phyloP scores from a whole-genome alignment of 2,113 vertebrate genomes.

The Archilochus colubris region DNA sequence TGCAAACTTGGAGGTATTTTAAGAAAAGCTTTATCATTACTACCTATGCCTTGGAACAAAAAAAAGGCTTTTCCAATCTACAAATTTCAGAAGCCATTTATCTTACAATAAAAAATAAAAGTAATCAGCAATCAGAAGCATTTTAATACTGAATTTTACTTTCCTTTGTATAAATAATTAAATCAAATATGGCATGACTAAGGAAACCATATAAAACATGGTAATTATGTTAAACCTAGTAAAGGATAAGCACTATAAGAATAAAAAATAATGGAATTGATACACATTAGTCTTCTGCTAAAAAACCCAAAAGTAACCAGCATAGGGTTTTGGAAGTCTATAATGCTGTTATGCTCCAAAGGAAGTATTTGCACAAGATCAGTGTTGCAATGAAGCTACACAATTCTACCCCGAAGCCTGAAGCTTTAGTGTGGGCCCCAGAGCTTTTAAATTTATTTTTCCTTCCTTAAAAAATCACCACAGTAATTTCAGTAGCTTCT shows the following conservation, averaged over 20 bases:
- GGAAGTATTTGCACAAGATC: conserved; percentile 7
- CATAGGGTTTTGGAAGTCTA: neutral
- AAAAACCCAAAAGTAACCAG: neutral
- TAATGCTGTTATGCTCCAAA: neutral
- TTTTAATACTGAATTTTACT: neutral
- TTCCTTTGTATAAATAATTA: neutral
- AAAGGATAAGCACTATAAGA: neutral
- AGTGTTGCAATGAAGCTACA: neutral
- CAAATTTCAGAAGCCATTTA: neutral
- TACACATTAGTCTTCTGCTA: neutral
- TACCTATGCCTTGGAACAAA: neutral
- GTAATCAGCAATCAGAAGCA: neutral
- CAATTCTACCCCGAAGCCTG: conserved; percentile 25
- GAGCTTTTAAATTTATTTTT: conserved; percentile 17
- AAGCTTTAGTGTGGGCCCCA: neutral
- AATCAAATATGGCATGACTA: neutral
- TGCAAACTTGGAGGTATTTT: neutral
- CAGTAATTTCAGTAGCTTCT: conserved; percentile 36
- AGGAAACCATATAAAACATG: neutral
- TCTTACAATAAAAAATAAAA: neutral
- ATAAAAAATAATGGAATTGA: neutral
- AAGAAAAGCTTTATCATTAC: neutral
- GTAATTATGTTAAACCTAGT: neutral
- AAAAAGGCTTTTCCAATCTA: neutral
- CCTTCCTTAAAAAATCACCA: conserved; percentile 57